Base-by-base conservation (phyloP, 2,888 invertebrate species). In the Epistrophella euchroma region DNA sequence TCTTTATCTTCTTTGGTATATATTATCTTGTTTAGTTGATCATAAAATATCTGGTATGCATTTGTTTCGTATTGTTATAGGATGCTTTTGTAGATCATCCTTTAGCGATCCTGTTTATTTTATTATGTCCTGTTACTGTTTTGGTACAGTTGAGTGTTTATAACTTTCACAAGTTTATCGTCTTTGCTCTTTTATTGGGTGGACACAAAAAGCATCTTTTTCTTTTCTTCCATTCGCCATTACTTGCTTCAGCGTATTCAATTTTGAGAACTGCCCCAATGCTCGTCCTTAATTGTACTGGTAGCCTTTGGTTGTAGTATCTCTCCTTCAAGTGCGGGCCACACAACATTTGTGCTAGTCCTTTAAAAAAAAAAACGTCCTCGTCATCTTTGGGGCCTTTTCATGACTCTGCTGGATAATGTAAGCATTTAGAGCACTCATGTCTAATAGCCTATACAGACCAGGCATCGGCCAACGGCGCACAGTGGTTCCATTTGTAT, bases 121-220 rank as follows among this genome's bases (percentile, higher is more conserved):
- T n/a, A n/a, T n/a, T n/a, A n/a, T n/a, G n/a, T n/a, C n/a, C n/a
- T n/a, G n/a, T n/a, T n/a, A n/a, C n/a, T n/a, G n/a, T n/a, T n/a
- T n/a, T n/a, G n/a, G n/a, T n/a, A n/a, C n/a, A n/a, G n/a, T n/a
- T n/a, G n/a, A n/a, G n/a, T n/a, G n/a, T n/a, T n/a, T n/a, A n/a
- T n/a, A n/a, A n/a, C n/a, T n/a, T n/a, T n/a, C n/a, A 56, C 6
- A 70, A 19, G 22, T 70, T 52, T 9, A 70, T n/a, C 4, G 71
- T 71, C 15, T 71, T 43, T 4, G 52, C 15, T 52, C 13, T 70
- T 68, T 68, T 37, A 52, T 52, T 68, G 10, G 28, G 13, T n/a
- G 68, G 68, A 68, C 68, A 68, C 35, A 68, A 22, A 60, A 9
- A 64, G 45, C 64, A 64, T 45, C 15, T 70, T 55, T 55, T 70